Percentiles rank a stretch among this genome's conserved stretches.
Evolutionary conservation across 1,140 invertebrate species (phyloP).

Genomic region (Magallana gigas): DNA sequence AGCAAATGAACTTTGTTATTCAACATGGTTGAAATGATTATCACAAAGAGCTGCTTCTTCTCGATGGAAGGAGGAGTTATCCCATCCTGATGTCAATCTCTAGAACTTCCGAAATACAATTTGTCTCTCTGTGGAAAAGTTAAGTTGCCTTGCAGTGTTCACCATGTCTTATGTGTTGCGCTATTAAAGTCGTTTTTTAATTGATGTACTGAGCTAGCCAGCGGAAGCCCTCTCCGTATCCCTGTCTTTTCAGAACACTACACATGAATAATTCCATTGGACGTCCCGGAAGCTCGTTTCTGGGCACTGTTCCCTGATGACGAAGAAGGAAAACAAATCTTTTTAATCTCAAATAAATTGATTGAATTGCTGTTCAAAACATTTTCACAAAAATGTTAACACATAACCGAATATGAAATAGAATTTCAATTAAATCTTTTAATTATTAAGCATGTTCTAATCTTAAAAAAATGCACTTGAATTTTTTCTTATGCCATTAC

Average conservation of each 20-base stretch:
- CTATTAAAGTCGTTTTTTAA: slow-evolving; percentile 53
- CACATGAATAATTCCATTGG: slow-evolving; percentile 99
- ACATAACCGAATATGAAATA: too few relatives aligned
- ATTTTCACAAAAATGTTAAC: too few relatives aligned
- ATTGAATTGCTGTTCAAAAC: too few relatives aligned
- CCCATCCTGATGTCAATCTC: neutral
- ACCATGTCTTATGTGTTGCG: neutral
- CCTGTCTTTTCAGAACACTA: slow-evolving; percentile 98
- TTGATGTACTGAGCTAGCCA: slow-evolving; percentile 90
- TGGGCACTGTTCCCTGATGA: slow-evolving; percentile 92
- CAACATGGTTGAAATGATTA: neutral
- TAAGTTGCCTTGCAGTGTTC: neutral
- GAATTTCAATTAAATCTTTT: too few relatives aligned
- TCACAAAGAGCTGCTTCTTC: slow-evolving; percentile 32
- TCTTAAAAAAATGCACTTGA: too few relatives aligned
- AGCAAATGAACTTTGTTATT: neutral
- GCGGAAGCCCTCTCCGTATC: slow-evolving; percentile 99
- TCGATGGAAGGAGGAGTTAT: neutral
- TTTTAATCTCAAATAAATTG: neutral
- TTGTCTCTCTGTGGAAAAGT: slow-evolving; percentile 12
- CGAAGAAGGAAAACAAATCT: neutral
- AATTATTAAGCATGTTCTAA: too few relatives aligned
- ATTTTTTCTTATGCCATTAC: too few relatives aligned
- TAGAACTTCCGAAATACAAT: neutral
- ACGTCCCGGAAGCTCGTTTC: slow-evolving; percentile 93